Evolutionary conservation across 2,888 invertebrate genomes (phyloP).

Genomic region (Noctua fimbriata): DNA sequence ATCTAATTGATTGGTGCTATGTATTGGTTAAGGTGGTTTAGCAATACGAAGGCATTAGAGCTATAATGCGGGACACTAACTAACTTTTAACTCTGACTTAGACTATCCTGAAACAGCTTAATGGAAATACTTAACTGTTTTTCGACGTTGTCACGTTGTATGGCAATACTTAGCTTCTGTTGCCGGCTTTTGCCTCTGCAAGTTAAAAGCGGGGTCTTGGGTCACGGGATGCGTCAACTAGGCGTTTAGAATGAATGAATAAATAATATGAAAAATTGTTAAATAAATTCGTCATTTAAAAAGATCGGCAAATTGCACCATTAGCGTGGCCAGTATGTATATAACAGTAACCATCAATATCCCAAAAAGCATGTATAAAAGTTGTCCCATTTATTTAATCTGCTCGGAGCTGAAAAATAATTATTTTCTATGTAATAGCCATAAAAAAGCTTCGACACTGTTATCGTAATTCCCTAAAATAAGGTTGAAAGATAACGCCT

Average conservation of each 20-base stretch:
- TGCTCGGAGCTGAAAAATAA: background rate
- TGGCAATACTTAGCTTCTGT: too few relatives aligned
- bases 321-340: background rate
- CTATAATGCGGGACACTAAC: background rate
- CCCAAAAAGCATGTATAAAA: background rate
- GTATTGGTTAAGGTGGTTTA: background rate
- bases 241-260: too few relatives aligned
- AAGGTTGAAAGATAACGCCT: conserved; percentile 36
- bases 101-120: background rate
- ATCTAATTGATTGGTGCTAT: background rate
- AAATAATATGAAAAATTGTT: background rate
- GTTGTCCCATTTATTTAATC: too few relatives aligned
- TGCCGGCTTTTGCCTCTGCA: too few relatives aligned
- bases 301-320: background rate
- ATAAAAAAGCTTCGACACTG: background rate
- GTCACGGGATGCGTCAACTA: too few relatives aligned
- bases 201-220: too few relatives aligned
- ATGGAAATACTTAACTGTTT: too few relatives aligned
- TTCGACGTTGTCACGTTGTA: too few relatives aligned
- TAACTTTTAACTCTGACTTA: background rate
- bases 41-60: background rate
- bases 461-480: conserved; percentile 34
- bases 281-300: background rate
- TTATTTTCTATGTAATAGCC: background rate
- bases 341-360: background rate